Percentiles rank a stretch among this genome's conserved stretches.
These are phyloP conservation scores for Eurystomus glaucurus DNA, from an alignment of 2,797 vertebrate species.

Conservation along the genomic window DNA sequence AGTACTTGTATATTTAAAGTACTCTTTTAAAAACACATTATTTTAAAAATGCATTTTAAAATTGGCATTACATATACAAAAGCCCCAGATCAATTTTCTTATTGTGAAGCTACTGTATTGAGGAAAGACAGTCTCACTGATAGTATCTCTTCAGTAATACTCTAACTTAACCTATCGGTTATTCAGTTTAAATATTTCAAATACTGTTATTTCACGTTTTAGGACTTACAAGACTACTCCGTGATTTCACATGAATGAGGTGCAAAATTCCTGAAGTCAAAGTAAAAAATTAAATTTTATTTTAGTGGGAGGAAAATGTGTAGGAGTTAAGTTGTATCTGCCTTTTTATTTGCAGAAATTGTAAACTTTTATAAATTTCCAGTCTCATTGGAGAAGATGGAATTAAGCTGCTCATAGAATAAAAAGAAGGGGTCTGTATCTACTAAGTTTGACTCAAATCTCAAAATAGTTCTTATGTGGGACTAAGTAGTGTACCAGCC, in stretches of 20 bases:
- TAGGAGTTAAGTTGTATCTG: background rate
- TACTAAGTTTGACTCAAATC: background rate
- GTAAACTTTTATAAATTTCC: background rate
- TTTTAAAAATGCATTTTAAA: constrained; percentile 41
- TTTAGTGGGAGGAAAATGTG: background rate
- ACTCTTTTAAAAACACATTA: background rate
- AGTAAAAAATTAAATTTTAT: constrained; percentile 17
- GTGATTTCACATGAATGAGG: background rate
- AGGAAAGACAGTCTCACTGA: constrained; percentile 44
- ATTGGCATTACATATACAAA: constrained; percentile 22
- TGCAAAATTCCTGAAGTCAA: constrained; percentile 25
- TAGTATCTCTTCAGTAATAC: constrained; percentile 61
- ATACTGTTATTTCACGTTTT: constrained; percentile 4
- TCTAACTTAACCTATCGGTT: constrained; percentile 55
- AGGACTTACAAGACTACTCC: background rate
- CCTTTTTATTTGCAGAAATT: background rate
- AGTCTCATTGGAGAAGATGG: background rate
- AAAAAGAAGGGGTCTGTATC: background rate
- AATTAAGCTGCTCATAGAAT: background rate
- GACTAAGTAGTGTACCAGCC: constrained; percentile 30
- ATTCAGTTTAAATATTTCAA: constrained; percentile 53
- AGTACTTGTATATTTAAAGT: constrained; percentile 15
- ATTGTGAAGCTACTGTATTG: constrained; percentile 54
- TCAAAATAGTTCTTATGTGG: constrained; percentile 18
- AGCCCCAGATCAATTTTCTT: constrained; percentile 47